A percentile compares a stretch with the other conserved stretches of the same genome.
Evolutionary conservation across 2,888 invertebrate species (phyloP).

Genomic region (Heliconius erato): DNA sequence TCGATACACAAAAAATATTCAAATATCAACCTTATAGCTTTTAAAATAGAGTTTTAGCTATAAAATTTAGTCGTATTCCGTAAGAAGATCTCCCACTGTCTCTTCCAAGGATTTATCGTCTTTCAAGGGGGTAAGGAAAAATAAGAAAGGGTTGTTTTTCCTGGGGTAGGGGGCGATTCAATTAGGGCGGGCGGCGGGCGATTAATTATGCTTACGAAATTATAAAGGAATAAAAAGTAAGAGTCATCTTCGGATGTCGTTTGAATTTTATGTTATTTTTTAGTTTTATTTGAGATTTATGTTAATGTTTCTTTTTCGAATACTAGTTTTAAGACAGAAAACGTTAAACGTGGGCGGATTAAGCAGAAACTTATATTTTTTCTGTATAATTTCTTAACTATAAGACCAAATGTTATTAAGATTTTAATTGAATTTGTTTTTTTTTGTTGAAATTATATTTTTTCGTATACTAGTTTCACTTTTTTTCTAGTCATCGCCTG

Average conservation of each 20-base stretch:
- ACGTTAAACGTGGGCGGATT: too few relatives aligned
- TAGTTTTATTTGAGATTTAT: background rate
- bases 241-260: constrained; percentile 64
- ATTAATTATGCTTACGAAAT: constrained; percentile 81
- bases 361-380: too few relatives aligned
- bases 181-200: constrained; percentile 79
- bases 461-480: too few relatives aligned
- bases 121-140: constrained; percentile 81
- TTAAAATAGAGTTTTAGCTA: constrained; percentile 31
- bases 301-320: too few relatives aligned
- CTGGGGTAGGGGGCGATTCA: constrained; percentile 79
- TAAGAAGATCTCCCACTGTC: constrained; percentile 81
- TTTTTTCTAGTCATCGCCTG: too few relatives aligned
- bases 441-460: too few relatives aligned
- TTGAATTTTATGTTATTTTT: background rate
- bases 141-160: constrained; percentile 86
- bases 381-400: too few relatives aligned
- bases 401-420: too few relatives aligned
- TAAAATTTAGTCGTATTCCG: constrained; percentile 49
- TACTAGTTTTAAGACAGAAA: too few relatives aligned
- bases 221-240: constrained; percentile 59
- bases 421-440: too few relatives aligned
- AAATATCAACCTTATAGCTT: constrained; percentile 44
- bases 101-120: constrained; percentile 85
- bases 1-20: background rate